Base-by-base conservation (phyloP, 2,113 vertebrate genomes). In the Tupaia tana region DNA sequence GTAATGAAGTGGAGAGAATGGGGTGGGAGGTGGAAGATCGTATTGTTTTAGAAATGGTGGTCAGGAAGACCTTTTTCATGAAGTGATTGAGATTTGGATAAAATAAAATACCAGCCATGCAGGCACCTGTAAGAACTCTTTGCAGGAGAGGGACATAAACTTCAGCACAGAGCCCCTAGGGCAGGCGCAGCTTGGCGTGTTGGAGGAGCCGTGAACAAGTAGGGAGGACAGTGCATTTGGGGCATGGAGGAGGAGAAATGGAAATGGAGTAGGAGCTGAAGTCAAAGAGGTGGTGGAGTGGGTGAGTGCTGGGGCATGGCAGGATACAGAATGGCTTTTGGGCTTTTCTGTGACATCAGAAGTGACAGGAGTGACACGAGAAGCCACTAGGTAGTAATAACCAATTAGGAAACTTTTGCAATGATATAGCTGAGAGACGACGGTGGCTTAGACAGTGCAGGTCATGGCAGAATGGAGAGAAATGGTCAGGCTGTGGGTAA, bases 21-120 rank as follows among this genome's bases (percentile, higher is more conserved):
- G 25, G 6, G 3, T 77, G 11, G n/a, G 7, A 52, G 34, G 19
- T n/a, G 7, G 13, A 14, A 2, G 8, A 77, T 56, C 66, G 3
- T 77, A n/a, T 78, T 66, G 77, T 56, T 92, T 82, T 81, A 56
- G 34, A 91, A 83, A 43, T 70, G 82, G 56, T 61, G 59, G 58
- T 43, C 16, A 19, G 34, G 22, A 77, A 74, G 64, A 6, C 4
- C 20, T 43, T 77, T 83, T 83, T 74, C 18, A 29, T 77, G 9
- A 89, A 89, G 54, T 74, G 24, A 56, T 63, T 74, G 70, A 91
- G 34, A 71, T 89, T 67, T 81, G 31, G 69, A 25, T 64, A 20
- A 54, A 84, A 52, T 91, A n/a, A 73, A 20, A 27, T 63, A 27
- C 19, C 61, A 16, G 19, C 43, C 25, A 22, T 56, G 25, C 34